Evolutionary conservation across 2,888 invertebrate species (phyloP), one percentile per base, ranked within the genome.

Genomic region (Drosophila gaucha): DNA sequence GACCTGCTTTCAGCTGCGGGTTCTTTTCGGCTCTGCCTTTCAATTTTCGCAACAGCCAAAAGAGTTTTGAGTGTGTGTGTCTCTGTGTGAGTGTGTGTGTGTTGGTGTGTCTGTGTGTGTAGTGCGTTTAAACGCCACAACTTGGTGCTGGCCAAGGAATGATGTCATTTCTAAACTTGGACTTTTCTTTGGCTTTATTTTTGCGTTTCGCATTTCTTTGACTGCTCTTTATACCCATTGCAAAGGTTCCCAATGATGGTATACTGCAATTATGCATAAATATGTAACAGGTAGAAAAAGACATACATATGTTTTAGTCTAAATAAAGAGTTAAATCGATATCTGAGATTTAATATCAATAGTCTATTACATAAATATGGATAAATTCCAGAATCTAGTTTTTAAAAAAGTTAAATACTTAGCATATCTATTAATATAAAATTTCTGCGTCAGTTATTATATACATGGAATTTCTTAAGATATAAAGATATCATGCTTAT

Each of bases 81-180:
- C n/a, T n/a, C n/a, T n/a, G 24, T 33, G 41, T 22, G 35, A 22
- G 22, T 41, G 26, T 10, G 31, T n/a, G 24, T 18, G n/a, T 26
- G 9, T 26, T 24, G 22, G 26, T 49, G 33, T 30, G 9, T 18
- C 14, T 14, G 20, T 44, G 36, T 16, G 9, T 59, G 28, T 49
- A 30, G 41, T 35, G 47, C 30, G 36, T 30, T 28, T 51, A 9
- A 62, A 44, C 20, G 30, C 16, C 31, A 31, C 38, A 20, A 44
- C 24, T 44, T 18, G 18, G 57, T 20, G 18, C 57, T 46, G 44
- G 39, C 55, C 36, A 66, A 51, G 30, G 49, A 33, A 79, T 80
- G 80, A 80, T 88, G 88, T 80, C 80, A 80, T 80, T 46, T 84
- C 88, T 83, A 79, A 79, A 82, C 62, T 86, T 60, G 72, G 46